Evolutionary conservation across 2,888 invertebrate species (phyloP), one percentile per base, ranked within the genome.

Genomic region (Odontomyia ornata): DNA sequence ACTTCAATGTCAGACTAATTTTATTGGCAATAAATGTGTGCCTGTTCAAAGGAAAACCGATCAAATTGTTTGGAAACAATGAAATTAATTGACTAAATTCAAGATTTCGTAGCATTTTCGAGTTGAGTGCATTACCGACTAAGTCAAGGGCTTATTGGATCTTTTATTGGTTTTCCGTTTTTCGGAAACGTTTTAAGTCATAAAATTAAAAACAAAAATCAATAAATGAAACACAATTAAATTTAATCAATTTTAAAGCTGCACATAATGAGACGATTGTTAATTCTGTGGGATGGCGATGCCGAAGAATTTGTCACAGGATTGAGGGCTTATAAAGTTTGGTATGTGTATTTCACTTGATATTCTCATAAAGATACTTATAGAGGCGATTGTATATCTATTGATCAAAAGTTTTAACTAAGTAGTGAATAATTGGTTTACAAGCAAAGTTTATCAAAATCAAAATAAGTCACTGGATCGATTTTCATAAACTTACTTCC

Each of bases 21-120:
- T 60, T 60, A 60, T 60, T 23, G 57, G 2, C 57, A 60, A 60
- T 60, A 60, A 60, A 60, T 52, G 25, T 25, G 11, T 60, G 57
- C 21, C 11, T 23, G 13, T 60, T 60, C 57, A 25, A 25, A 36
- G 1, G 57, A 60, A 60, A 60, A 23, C 2, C 23, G 3, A 60
- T 60, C 5, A 60, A 60, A 25, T 21, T 60, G 25, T n/a, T 56
- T 21, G 57, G 25, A 60, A 60, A 21, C 57, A 60, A 60, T 21
- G 21, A 7, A 60, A 60, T 60, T 60, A 60, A 60, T 25, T 25
- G 21, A 60, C 21, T 25, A 7, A 23, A 60, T 21, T 60, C 23
- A 60, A 23, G 25, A 60, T 13, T 60, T 60, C 23, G 4, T 60
- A 4, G 57, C 2, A 25, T 7, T 21, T 36, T 36, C 36, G 1